Evolutionary conservation across 2,113 vertebrate species (phyloP), one percentile per base, ranked within the genome.

Genomic region (Antigone vipio): DNA sequence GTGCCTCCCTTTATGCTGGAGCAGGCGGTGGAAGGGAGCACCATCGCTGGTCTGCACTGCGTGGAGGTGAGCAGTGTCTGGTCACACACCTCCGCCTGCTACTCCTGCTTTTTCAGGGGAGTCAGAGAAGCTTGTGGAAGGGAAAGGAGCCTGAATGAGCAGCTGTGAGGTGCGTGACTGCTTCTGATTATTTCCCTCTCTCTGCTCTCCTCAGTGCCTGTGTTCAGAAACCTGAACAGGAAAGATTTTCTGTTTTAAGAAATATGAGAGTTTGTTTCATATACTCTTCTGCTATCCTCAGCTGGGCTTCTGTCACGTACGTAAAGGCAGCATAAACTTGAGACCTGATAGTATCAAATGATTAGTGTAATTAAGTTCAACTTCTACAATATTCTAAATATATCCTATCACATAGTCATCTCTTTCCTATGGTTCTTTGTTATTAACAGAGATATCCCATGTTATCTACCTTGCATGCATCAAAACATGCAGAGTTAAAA

Each of bases 191-290:
- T 30, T 53, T 74, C 26, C 22, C 50, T 8, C 21, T 77, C 23
- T 56, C 50, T 76, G 12, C 15, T 13, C 7, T 85, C 27, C 34
- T 72, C 29, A 13, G 12, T 22, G 11, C 22, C 22, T 44, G 2
- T 35, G n/a, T 55, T 83, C 0, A 0, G 34, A 72, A 86, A 52
- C 3, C 9, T 40, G 44, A 69, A 35, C 2, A 22, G 40, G 19
- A 26, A 63, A 27, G 9, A 5, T 66, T 75, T 93, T 60, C 35
- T 83, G 9, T 7, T 76, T 68, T 92, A 76, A 79, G 22, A 69
- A 73, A 27, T 63, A 15, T 4, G 16, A 40, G 35, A 47, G 4
- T 22, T 67, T 47, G 4, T 32, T 89, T 56, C 13, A 9, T 47
- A 12, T 16, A 20, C 10, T 64, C 10, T 60, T 67, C 40, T 83